Conservation (phyloP, 1,140 invertebrate species). For the Calephelis nemesis region DNA sequence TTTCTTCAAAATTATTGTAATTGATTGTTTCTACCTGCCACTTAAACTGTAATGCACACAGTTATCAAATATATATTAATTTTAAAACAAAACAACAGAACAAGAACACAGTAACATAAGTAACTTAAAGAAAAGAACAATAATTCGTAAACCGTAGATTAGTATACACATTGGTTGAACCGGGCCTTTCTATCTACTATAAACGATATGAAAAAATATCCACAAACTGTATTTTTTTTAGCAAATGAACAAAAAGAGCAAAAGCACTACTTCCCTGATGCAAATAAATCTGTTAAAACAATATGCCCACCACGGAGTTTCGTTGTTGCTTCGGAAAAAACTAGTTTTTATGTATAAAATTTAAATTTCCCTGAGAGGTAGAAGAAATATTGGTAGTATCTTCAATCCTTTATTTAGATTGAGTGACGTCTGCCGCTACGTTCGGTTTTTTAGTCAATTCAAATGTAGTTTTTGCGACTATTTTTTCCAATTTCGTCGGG, state of each 20-base stretch:
- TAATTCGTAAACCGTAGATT: neutral
- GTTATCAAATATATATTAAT: no score
- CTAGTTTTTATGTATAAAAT: conserved; percentile 38
- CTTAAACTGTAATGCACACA: no score
- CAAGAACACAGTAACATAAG: no score
- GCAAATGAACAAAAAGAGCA: conserved; percentile 51
- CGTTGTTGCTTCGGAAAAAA: conserved; percentile 25
- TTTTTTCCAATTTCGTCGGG: conserved; percentile 50
- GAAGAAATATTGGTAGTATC: conserved; percentile 60
- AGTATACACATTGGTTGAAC: conserved; percentile 22
- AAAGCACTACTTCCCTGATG: conserved; percentile 51
- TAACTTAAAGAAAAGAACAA: neutral
- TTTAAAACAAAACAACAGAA: no score
- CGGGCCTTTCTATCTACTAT: conserved; percentile 44
- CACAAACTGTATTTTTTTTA: conserved; percentile 50
- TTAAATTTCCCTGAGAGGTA: conserved; percentile 48
- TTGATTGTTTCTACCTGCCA: no score
- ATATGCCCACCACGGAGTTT: conserved; percentile 58
- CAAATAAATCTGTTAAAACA: conserved; percentile 62
- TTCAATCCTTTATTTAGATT: conserved; percentile 56
- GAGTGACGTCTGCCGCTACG: conserved; percentile 48
- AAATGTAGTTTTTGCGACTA: conserved; percentile 54
- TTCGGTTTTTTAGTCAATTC: conserved; percentile 49
- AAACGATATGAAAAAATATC: conserved; percentile 45
- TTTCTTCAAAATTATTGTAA: no score